These are phyloP conservation scores for Hemicentrotus pulcherrimus DNA, from an alignment of 35 echinoderm and acorn worm genomes.

Conservation along the genomic window DNA sequence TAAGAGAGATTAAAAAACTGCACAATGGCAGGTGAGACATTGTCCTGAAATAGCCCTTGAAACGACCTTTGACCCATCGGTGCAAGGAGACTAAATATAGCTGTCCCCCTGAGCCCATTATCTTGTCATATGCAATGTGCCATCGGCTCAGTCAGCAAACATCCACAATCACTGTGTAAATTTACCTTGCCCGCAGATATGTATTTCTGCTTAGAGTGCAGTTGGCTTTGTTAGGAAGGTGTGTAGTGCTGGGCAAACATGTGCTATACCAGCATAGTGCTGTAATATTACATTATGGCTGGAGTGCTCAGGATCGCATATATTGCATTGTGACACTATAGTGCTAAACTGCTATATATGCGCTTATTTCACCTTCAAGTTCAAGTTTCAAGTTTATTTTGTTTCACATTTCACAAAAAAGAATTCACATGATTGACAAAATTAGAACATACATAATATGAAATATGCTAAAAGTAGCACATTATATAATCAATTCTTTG, in stretches of 20 bases:
- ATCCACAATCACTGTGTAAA: slow-evolving; percentile 15
- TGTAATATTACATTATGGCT: neutral
- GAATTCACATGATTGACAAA: too few species aligned
- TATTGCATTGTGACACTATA: neutral
- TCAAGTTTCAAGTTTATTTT: too few species aligned
- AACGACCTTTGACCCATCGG: neutral
- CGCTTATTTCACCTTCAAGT: too few species aligned
- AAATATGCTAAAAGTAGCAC: too few species aligned
- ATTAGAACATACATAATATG: too few species aligned
- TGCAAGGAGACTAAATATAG: neutral
- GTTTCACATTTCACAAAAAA: too few species aligned
- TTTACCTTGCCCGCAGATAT: slow-evolving; percentile 26
- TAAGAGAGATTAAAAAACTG: neutral
- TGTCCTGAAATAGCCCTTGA: slow-evolving; percentile 3
- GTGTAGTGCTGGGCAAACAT: neutral
- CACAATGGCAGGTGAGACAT: neutral
- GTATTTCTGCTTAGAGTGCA: slow-evolving; percentile 4
- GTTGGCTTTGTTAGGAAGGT: neutral
- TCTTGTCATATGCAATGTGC: neutral
- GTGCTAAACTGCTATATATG: too few species aligned
- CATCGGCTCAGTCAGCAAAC: neutral
- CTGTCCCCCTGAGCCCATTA: neutral
- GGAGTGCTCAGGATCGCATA: neutral
- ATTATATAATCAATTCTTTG: too few species aligned
- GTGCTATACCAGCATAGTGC: neutral